Conservation (phyloP, 2,113 vertebrate genomes). For the Poecilia latipinna region DNA sequence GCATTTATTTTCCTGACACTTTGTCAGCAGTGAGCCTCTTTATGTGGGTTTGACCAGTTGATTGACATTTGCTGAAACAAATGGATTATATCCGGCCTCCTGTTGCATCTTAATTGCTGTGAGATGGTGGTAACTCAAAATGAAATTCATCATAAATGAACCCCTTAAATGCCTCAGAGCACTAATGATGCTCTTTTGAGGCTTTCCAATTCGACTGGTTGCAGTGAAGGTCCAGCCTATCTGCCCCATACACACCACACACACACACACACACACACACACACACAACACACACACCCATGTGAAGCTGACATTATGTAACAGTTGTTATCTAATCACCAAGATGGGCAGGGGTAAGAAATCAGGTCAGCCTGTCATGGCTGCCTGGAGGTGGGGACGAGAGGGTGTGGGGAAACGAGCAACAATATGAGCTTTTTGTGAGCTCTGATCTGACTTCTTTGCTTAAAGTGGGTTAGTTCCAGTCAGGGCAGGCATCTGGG, state of each 20-base stretch:
- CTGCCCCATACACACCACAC: slow-evolving; percentile 44
- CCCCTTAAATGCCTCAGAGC: not conserved
- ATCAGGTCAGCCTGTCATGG: slow-evolving; percentile 68
- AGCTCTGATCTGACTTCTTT: slow-evolving; percentile 33
- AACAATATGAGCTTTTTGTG: slow-evolving; percentile 15
- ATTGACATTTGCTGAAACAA: not conserved
- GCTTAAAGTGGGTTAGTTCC: slow-evolving; percentile 22
- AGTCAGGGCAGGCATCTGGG: not conserved
- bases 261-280: slow-evolving; percentile 62
- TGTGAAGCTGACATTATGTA: slow-evolving; percentile 74
- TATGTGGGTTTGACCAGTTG: not conserved
- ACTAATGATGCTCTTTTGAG: not conserved
- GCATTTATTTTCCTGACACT: not conserved
- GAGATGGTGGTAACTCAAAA: too few relatives aligned
- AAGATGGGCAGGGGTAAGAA: slow-evolving; percentile 57
- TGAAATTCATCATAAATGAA: not conserved
- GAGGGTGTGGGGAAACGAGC: not conserved
- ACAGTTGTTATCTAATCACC: slow-evolving; percentile 78
- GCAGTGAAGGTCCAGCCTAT: slow-evolving; percentile 14
- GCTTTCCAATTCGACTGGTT: not conserved
- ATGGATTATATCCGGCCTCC: not conserved
- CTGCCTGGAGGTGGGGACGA: too few relatives aligned
- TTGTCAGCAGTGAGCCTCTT: not conserved
- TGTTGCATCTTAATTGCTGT: not conserved
- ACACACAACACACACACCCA: slow-evolving; percentile 56